Base-by-base conservation (phyloP, 2,113 vertebrate genomes). In the Climacteris rufus region DNA sequence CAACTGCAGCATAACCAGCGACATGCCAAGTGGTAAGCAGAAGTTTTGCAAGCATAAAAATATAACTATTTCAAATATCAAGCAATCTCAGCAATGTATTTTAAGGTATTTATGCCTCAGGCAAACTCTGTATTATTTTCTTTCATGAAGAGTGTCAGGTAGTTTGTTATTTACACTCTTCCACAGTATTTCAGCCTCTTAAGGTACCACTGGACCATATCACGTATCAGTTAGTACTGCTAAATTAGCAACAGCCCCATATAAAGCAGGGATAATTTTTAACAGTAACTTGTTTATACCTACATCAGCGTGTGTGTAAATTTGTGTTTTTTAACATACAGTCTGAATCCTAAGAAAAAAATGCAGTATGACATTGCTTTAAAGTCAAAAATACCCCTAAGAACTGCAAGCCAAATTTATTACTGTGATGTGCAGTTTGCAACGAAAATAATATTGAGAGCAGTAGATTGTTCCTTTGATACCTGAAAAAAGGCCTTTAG, bases 1-100 rank as follows among this genome's bases (percentile, higher is more conserved):
- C 94, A 96, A 93, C 94, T 69, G 85, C 90, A 94, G 75, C 68
- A 92, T 8, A 50, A 94, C 75, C 91, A 93, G 0, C 23, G 60
- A 37, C 40, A 96, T 64, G 90, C 60, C 88, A 92, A 94, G 50
- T 20, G 49, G 80, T 40, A 96, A 92, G 83, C 60, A 92, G 22
- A 83, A 85, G 68, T 60, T 86, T 78, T 83, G 65, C 80, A 88
- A 93, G 80, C 68, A 52, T 13, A 78, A 54, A 87, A 93, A 70
- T 52, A 21, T 6, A 83, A 70, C 63, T 86, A 57, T 80, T 92
- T 87, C 79, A 70, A 86, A 70, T n/a, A 66, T 45, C 1, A 0
- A 92, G 33, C 50, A 70, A 74, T 21, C 72, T 75, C 35, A 54
- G 39, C 54, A 54, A 63, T 10, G 16, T 24, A 42, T 80, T 85